These are phyloP conservation scores for Eristalinus aeneus DNA, from an alignment of 2,888 invertebrate species.

Conservation along the genomic window DNA sequence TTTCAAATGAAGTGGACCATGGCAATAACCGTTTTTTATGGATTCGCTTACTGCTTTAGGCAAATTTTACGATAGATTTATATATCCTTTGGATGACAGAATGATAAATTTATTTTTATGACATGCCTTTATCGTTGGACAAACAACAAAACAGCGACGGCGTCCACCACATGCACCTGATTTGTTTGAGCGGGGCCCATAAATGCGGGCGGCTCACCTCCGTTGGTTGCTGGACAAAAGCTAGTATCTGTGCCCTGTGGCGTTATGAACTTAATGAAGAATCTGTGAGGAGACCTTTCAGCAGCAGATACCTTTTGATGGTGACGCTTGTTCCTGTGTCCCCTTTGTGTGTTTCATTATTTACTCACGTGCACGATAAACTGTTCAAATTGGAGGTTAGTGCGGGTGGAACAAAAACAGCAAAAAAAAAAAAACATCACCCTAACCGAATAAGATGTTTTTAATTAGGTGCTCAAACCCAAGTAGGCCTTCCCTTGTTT, in stretches of 20 bases:
- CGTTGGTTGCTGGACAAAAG: not conserved
- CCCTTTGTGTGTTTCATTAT: conserved; percentile 23
- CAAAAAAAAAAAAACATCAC: not conserved
- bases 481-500: conserved; percentile 1
- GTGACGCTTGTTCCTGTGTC: conserved; percentile 6
- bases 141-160: conserved; percentile 26
- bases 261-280: conserved; percentile 42
- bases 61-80: conserved; percentile 62
- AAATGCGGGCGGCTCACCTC: not conserved
- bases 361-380: conserved; percentile 35
- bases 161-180: conserved; percentile 38
- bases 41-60: conserved; percentile 54
- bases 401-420: not conserved
- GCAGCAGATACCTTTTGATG: conserved; percentile 10
- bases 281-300: conserved; percentile 10
- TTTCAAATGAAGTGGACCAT: conserved; percentile 63
- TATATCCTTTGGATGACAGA: conserved; percentile 57
- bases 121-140: conserved; percentile 48
- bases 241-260: not conserved
- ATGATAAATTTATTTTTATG: conserved; percentile 68
- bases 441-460: not conserved
- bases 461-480: conserved; percentile 14
- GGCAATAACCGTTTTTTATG: conserved; percentile 52
- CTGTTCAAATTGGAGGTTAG: not conserved
- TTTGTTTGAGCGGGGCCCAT: conserved; percentile 16